A percentile compares a stretch with the other conserved stretches of the same genome.
Evolutionary conservation across 2,113 vertebrate genomes (phyloP).

Genomic region (Castor canadensis): DNA sequence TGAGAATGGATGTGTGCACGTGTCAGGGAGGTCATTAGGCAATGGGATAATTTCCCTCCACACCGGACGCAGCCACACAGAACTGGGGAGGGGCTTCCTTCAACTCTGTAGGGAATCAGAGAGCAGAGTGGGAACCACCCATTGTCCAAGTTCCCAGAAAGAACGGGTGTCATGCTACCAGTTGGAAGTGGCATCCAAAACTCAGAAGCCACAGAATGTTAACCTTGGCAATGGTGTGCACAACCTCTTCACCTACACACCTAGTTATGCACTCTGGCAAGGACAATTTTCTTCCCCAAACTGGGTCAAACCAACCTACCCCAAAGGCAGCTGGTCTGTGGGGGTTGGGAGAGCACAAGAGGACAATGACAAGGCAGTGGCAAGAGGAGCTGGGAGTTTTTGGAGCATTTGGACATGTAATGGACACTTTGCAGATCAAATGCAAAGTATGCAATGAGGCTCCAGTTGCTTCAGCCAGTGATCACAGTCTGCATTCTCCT

Average conservation of each 20-base stretch:
- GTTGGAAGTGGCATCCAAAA: background rate
- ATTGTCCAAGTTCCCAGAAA: background rate
- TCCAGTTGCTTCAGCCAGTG: background rate
- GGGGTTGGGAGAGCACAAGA: background rate
- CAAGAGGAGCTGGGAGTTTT: background rate
- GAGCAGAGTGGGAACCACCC: background rate
- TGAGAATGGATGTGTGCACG: background rate
- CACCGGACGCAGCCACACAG: background rate
- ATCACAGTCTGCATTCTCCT: background rate
- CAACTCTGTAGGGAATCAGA: background rate
- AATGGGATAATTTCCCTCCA: background rate
- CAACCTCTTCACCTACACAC: background rate
- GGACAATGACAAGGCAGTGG: background rate
- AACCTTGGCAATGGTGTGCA: background rate
- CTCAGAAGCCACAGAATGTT: background rate
- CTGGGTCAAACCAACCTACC: background rate
- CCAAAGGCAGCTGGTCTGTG: background rate
- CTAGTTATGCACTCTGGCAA: background rate
- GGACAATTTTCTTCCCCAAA: background rate
- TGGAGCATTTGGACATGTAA: background rate
- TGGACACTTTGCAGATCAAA: fast-evolving
- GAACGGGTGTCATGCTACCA: background rate
- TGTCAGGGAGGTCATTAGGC: background rate
- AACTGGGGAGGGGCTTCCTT: background rate
- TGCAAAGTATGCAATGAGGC: background rate